Base-by-base conservation (phyloP, 2,113 vertebrate genomes). In the Callithrix jacchus region DNA sequence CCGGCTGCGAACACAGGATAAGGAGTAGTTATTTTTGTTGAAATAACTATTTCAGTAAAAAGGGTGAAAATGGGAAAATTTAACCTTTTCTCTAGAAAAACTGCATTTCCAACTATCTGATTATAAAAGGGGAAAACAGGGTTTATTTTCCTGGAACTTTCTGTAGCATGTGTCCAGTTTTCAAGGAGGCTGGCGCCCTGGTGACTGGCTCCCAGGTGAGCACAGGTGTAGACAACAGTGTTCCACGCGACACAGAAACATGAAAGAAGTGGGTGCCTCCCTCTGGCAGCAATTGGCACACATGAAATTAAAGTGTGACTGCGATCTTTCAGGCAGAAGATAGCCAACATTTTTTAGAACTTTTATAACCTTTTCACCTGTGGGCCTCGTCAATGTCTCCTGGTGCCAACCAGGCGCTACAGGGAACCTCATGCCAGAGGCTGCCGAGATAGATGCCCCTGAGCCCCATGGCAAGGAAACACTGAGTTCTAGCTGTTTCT, bases 401-500 rank as follows among this genome's bases (percentile, higher is more conserved):
- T 0, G 8, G 27, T 80, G 40, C 54, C 7, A 17, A 3, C 47
- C 7, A 17, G 2, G 16, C 11, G 0, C 23, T 1, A 0, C 1
- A 27, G 30, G n/a, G 20, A 37, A 42, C 2, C 1, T 30, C 61
- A 30, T 30, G 49, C 4, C 1, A 6, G 25, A 73, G 4, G 30
- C 6, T 30, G 5, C 25, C 0, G 0, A 27, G 0, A 0, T 4
- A 21, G 12, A 35, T 37, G 12, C 30, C 32, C 8, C 37, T 27
- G 9, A 61, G 66, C 32, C 8, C 6, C 27, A 8, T 1, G 11
- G 45, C 79, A 21, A 5, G 0, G 14, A 40, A 25, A 20, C 25
- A 8, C 5, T 10, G 42, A 91, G 40, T 80, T 42, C 20, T 23
- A 12, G 85, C 37, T 80, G 32, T 56, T 40, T 32, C 23, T 74